phyloP scores from a whole-genome alignment of 2,888 invertebrate genomes.

The Protonemura montana region DNA sequence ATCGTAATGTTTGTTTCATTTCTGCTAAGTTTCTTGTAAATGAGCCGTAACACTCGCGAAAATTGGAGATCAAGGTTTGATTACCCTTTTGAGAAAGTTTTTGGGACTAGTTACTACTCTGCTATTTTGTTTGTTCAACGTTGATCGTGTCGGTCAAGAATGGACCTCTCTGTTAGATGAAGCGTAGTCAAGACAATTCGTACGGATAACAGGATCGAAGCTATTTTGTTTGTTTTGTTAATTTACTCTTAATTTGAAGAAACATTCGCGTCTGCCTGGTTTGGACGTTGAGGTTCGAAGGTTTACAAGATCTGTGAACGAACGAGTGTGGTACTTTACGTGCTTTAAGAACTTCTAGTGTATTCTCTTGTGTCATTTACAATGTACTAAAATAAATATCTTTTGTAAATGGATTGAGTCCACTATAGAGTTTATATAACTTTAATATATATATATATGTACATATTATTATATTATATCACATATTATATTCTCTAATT shows the following conservation, averaged over 20 bases:
- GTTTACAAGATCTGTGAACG: background rate
- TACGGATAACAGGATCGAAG: background rate
- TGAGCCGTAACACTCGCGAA: no score
- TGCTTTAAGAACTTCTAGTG: background rate
- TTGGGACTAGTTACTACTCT: no score
- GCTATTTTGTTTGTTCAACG: no score
- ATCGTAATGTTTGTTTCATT: no score
- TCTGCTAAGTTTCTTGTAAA: no score
- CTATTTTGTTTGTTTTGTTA: background rate
- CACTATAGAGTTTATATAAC: background rate
- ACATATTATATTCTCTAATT: background rate
- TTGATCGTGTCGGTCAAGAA: no score
- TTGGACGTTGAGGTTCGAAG: background rate
- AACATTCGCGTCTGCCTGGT: background rate
- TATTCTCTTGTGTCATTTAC: background rate
- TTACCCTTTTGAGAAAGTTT: no score
- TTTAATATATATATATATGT: background rate
- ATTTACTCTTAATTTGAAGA: background rate
- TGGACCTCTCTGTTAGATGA: background rate
- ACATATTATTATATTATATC: background rate
- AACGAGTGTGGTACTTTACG: no score
- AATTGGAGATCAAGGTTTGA: no score
- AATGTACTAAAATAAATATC: conserved; percentile 2
- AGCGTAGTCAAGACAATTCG: background rate
- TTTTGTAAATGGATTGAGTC: background rate